Base-by-base conservation (phyloP, 2,888 invertebrate genomes). In the Xestia rhomboidea region DNA sequence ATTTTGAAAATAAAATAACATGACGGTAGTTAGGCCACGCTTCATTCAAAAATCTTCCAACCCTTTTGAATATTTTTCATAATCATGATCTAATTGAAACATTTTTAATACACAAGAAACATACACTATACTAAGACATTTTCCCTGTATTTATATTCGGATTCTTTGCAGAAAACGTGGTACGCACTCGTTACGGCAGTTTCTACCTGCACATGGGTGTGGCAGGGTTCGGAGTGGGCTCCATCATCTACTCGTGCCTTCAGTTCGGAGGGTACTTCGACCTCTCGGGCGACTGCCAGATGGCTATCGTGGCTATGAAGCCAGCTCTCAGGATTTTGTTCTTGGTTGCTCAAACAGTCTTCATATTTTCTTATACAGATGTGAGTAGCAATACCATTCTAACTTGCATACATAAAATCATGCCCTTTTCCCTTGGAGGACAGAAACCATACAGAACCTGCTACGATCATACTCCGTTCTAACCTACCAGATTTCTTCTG, bases 201-300 rank as follows among this genome's bases (percentile, higher is more conserved):
- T 97, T 97, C 89, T 97, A 97, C 90, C 94, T 97, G 21, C 97
- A 97, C 89, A 97, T 97, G 94, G 97, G 97, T 11, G 97, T 97
- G 69, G 97, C 97, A 0, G 97, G 97, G 0, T 98, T 98, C 91
- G 97, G 98, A 41, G 97, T 98, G 70, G 98, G 98, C 18, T 97
- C 97, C 83, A 97, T 98, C 95, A 98, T 98, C 82, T 98, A 98
- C 94, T 97, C 97, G n/a, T 97, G 98, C 67, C 95, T 98, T 66
- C 97, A 97, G 90, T 97, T 98, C 86, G 98, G 97, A n/a, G 97
- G 97, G 75, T 97, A 97, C 92, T 98, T 98, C 90, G 98, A 98
- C 90, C 95, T 97, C 73, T 96, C 97, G 54, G 97, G 97, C 0
- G 97, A 97, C 89, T 98, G 98, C 89, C 97, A 97, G 88, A 94